Conservation (phyloP, 2,888 invertebrate species). For the Amiota minor region DNA sequence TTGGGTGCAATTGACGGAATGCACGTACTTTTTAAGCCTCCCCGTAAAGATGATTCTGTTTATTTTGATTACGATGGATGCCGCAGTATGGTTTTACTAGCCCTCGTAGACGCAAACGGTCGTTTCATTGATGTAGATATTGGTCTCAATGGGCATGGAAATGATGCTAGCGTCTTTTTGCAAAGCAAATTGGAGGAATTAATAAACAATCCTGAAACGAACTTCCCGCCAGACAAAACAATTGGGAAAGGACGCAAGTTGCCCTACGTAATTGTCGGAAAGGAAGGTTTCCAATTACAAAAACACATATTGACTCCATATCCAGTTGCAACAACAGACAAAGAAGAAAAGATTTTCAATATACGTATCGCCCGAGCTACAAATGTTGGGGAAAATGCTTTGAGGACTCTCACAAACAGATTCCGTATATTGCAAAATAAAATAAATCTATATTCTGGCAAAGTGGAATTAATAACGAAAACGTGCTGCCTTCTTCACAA, state of each 20-base stretch:
- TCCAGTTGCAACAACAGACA: neutral
- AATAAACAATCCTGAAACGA: neutral
- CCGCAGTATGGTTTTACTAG: neutral
- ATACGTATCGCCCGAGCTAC: neutral
- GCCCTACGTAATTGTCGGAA: neutral
- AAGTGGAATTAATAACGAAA: neutral
- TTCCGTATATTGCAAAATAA: neutral
- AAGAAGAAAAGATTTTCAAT: neutral
- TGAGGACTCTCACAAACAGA: neutral
- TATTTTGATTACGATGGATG: neutral
- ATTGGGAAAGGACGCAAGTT: neutral
- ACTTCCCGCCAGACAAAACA: neutral
- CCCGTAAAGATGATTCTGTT: neutral
- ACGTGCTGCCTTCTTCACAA: neutral
- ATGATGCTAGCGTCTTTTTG: neutral
- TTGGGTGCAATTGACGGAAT: neutral
- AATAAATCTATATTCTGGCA: neutral
- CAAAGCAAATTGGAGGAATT: neutral
- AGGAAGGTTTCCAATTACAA: neutral
- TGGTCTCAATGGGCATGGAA: neutral
- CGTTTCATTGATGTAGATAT: neutral
- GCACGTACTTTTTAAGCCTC: neutral
- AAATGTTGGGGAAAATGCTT: neutral
- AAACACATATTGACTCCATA: neutral
- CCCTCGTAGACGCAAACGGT: neutral